These are phyloP conservation scores for Botrylloides violaceus DNA, from an alignment of 23 tunicate genomes.

Conservation along the genomic window DNA sequence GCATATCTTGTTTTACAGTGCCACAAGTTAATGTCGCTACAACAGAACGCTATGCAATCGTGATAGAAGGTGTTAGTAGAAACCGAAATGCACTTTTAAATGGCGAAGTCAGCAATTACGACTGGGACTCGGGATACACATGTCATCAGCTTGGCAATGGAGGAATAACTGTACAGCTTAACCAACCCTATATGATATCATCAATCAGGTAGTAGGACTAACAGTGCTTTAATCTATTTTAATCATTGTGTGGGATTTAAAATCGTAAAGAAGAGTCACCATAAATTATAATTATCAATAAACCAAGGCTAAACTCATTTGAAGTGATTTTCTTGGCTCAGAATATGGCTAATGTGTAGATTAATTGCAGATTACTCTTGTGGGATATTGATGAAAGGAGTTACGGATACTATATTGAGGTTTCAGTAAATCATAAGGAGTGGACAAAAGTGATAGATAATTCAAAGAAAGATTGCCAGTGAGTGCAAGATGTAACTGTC, in stretches of 20 bases:
- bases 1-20: constrained; percentile 1
- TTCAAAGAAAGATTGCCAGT: constrained; percentile 61
- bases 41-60: constrained; percentile 52
- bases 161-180: constrained; percentile 68
- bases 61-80: constrained; percentile 95
- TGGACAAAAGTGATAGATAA: constrained; percentile 77
- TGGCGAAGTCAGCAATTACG: constrained; percentile 66
- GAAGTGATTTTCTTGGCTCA: no score
- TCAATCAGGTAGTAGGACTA: constrained; percentile 70
- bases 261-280: not conserved
- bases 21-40: constrained; percentile 74
- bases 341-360: no score
- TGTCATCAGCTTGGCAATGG: constrained; percentile 93
- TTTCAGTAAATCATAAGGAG: constrained; percentile 48
- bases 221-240: not conserved
- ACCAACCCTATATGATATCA: constrained; percentile 66
- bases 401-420: constrained; percentile 69
- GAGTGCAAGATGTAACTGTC: no score
- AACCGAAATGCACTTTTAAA: constrained; percentile 83
- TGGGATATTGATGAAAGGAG: constrained; percentile 92
- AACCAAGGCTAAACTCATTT: not conserved
- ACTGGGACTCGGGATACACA: constrained; percentile 98
- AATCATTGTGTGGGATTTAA: not conserved
- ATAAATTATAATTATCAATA: not conserved
- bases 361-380: constrained; percentile 30